Conservation (phyloP, 1,140 invertebrate species). For the Papilio machaon region DNA sequence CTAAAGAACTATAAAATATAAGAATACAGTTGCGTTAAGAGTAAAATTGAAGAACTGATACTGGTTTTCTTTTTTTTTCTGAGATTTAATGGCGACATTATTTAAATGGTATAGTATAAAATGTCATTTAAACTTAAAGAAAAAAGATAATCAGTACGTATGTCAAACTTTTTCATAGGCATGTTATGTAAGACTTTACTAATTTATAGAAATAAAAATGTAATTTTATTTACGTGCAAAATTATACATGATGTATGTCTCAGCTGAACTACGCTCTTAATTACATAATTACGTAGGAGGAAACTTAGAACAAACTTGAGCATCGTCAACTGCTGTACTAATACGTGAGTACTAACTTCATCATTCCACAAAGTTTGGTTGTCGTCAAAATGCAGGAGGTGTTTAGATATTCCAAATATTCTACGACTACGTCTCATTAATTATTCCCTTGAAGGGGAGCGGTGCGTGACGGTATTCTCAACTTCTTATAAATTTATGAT, state of each 20-base stretch:
- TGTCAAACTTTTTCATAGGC: too few species aligned
- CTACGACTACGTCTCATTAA: constrained; percentile 61
- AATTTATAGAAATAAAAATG: background rate
- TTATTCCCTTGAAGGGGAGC: constrained; percentile 61
- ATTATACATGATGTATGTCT: background rate
- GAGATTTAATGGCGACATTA: too few species aligned
- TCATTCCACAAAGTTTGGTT: constrained; percentile 46
- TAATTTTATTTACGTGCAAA: background rate
- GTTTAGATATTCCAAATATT: constrained; percentile 68
- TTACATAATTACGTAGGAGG: constrained; percentile 21
- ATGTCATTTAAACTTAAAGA: too few species aligned
- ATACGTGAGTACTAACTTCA: constrained; percentile 31
- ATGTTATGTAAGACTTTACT: too few species aligned
- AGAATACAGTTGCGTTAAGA: too few species aligned
- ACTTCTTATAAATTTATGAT: constrained; percentile 79
- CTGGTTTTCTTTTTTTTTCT: too few species aligned
- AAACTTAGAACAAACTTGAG: constrained; percentile 37
- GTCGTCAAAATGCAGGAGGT: constrained; percentile 58
- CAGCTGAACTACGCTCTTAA: background rate
- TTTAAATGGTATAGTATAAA: too few species aligned
- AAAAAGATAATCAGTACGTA: too few species aligned
- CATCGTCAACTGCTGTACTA: constrained; percentile 30
- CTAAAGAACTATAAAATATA: background rate
- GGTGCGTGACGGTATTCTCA: constrained; percentile 63
- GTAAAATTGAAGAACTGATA: too few species aligned